Percentiles rank a stretch among this genome's conserved stretches.
phyloP scores from a whole-genome alignment of 2,113 vertebrate genomes.

The Melanostigma gelatinosum region DNA sequence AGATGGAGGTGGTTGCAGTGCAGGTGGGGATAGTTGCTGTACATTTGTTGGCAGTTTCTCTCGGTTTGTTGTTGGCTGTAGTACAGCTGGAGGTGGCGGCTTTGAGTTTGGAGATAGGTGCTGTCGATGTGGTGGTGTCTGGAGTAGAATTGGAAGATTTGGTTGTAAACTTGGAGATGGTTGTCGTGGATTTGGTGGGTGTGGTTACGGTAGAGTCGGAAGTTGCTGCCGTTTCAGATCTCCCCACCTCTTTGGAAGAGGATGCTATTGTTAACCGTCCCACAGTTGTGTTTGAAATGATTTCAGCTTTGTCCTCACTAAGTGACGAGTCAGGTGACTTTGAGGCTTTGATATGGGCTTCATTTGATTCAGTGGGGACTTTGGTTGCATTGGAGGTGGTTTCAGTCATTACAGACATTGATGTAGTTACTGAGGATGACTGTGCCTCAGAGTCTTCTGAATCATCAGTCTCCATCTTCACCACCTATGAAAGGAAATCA shows the following conservation, averaged over 20 bases:
- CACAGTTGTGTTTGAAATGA: slow-evolving; percentile 1
- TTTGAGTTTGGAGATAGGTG: background rate
- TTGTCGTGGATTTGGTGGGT: too few relatives aligned
- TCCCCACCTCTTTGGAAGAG: background rate
- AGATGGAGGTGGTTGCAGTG: background rate
- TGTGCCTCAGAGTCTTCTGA: background rate
- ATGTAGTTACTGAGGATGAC: background rate
- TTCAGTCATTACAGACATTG: background rate
- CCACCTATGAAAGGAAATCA: slow-evolving; percentile 40
- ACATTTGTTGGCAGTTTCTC: background rate
- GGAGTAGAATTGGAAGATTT: background rate
- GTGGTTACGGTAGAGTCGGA: background rate
- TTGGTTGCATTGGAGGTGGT: background rate
- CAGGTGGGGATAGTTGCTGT: background rate
- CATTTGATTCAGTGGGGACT: background rate
- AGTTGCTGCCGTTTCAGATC: background rate
- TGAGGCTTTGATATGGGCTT: background rate
- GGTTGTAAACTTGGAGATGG: background rate
- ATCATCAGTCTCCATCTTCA: background rate
- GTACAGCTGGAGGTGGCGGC: background rate
- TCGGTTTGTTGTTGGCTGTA: background rate
- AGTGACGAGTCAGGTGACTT: background rate
- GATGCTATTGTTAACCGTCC: background rate
- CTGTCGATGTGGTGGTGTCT: background rate
- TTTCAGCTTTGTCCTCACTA: background rate